Percentiles rank a stretch among this genome's conserved stretches.
Conservation (phyloP, 2,797 vertebrate genomes). For the Halcyon smyrnensis region DNA sequence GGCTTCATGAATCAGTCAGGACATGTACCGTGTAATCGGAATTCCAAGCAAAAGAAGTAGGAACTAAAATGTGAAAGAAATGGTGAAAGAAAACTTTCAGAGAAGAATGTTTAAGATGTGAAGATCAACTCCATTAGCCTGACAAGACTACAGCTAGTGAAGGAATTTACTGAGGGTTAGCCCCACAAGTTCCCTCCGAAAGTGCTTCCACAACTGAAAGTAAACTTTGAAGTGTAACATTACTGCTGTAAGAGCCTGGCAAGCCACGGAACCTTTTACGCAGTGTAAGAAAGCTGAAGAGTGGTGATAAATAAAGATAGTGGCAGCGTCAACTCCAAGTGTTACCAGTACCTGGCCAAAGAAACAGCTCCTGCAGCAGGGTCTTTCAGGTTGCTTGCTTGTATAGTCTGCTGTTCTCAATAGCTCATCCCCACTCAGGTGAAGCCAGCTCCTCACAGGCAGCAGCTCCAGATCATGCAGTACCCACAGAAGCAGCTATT, state of each 20-base stretch:
- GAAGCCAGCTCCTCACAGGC: not conserved
- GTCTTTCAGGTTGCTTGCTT: not conserved
- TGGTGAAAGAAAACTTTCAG: not conserved
- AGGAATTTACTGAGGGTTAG: rapidly evolving
- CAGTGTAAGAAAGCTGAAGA: not conserved
- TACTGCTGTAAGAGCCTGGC: not conserved
- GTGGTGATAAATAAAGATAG: not conserved
- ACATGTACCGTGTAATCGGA: not conserved
- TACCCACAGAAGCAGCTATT: not conserved
- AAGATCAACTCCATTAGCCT: not conserved
- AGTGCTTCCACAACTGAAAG: not conserved
- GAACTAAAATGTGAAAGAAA: not conserved
- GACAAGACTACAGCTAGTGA: rapidly evolving
- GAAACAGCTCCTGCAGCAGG: not conserved
- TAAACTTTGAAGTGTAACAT: not conserved
- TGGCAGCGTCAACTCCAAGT: rapidly evolving
- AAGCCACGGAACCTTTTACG: rapidly evolving
- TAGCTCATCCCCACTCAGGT: not conserved
- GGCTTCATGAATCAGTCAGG: not conserved
- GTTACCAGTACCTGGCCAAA: not conserved
- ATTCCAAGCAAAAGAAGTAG: not conserved
- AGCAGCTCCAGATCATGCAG: not conserved
- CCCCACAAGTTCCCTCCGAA: no score
- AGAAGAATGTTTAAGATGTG: not conserved
- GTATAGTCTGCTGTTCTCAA: not conserved